Evolutionary conservation across 2,888 invertebrate genomes (phyloP).

Genomic region (Athalia cordata): DNA sequence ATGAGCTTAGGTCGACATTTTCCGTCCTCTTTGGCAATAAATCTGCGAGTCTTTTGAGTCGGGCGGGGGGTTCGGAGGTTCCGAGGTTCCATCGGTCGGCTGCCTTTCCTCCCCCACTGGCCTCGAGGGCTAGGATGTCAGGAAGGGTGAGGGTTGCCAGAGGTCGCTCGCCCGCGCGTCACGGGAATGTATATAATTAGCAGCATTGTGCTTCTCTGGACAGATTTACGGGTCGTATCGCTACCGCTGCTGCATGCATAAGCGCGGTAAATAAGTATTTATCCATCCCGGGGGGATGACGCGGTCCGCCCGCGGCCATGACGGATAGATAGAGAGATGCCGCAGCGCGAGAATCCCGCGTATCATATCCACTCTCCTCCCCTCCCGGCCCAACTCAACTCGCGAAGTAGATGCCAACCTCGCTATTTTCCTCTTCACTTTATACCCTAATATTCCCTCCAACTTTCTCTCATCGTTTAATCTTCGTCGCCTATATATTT

Average conservation of each 20-base stretch:
- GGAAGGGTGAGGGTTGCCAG: slow-evolving; percentile 52
- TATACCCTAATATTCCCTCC: no score
- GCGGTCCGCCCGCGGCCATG: slow-evolving; percentile 44
- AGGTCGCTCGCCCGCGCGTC: slow-evolving; percentile 58
- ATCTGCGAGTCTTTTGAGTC: slow-evolving; percentile 73
- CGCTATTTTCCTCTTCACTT: no score
- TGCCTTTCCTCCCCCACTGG: not conserved
- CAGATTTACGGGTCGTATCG: slow-evolving; percentile 73
- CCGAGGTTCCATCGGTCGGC: slow-evolving; percentile 55
- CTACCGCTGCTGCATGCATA: slow-evolving; percentile 71
- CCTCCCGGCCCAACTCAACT: not conserved
- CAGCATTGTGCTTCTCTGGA: slow-evolving; percentile 71
- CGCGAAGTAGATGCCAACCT: no score
- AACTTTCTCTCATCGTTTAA: no score
- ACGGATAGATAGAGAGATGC: slow-evolving; percentile 54
- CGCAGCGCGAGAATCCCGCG: not conserved
- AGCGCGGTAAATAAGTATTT: slow-evolving; percentile 74
- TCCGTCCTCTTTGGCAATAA: slow-evolving; percentile 72
- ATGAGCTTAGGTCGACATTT: slow-evolving; percentile 75
- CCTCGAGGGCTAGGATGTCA: slow-evolving; percentile 28
- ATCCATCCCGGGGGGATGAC: slow-evolving; percentile 70
- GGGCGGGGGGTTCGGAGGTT: slow-evolving; percentile 53
- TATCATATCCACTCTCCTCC: not conserved
- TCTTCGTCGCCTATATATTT: slow-evolving; percentile 47
- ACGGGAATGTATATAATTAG: slow-evolving; percentile 73